A percentile compares a stretch with the other conserved stretches of the same genome.
Evolutionary conservation across 2,888 invertebrate species (phyloP).

Genomic region (Patella pellucida): DNA sequence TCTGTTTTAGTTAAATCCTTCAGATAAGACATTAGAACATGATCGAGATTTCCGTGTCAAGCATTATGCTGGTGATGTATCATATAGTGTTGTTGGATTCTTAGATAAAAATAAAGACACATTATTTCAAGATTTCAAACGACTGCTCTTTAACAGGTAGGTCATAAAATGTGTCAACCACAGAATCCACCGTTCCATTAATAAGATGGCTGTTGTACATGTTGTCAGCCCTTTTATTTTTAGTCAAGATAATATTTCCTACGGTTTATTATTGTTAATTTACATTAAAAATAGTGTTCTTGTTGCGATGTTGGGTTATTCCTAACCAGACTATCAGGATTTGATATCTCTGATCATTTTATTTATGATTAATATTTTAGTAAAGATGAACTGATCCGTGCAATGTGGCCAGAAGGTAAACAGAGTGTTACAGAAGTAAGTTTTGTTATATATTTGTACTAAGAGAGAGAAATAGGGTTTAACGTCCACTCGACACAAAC

Average conservation of each 20-base stretch:
- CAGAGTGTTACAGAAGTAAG: constrained; percentile 86
- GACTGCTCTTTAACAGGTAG: constrained; percentile 83
- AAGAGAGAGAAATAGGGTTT: no score
- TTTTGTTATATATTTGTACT: constrained; percentile 32
- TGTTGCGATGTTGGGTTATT: no score
- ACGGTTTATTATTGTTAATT: no score
- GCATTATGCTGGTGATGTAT: constrained; percentile 97
- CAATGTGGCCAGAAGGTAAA: constrained; percentile 98
- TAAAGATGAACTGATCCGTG: constrained; percentile 80
- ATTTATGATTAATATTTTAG: constrained; percentile 73
- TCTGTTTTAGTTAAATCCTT: constrained; percentile 63
- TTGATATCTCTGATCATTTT: neutral
- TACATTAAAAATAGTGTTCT: no score
- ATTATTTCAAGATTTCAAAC: constrained; percentile 95
- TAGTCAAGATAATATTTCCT: no score
- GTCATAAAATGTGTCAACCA: neutral
- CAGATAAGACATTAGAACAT: constrained; percentile 73
- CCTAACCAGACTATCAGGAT: neutral
- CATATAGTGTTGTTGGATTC: constrained; percentile 90
- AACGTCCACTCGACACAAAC: no score
- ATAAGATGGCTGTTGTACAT: no score
- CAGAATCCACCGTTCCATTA: no score
- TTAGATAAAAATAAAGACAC: constrained; percentile 98
- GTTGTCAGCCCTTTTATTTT: no score
- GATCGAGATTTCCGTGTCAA: constrained; percentile 74